Evolutionary conservation across 2,888 invertebrate genomes (phyloP).

Genomic region (Ellobium chinense): DNA sequence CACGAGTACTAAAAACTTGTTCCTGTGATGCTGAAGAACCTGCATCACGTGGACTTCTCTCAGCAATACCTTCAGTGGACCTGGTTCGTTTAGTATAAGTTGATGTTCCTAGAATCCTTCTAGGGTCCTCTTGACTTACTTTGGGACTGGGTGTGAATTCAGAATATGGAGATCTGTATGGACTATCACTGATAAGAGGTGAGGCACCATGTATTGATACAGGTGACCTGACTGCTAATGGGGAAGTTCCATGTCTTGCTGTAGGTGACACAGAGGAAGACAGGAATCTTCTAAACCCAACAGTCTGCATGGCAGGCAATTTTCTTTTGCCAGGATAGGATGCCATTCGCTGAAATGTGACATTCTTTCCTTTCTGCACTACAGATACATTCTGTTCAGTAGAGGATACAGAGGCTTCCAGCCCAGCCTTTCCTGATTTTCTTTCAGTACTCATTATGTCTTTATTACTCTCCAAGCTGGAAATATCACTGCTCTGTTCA

Average conservation of each 20-base stretch:
- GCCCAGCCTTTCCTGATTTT: too few relatives aligned
- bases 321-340: conserved; percentile 28
- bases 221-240: neutral
- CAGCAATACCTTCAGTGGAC: too few relatives aligned
- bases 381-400: neutral
- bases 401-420: neutral
- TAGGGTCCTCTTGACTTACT: neutral
- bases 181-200: conserved; percentile 16
- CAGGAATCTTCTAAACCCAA: neutral
- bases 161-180: conserved; percentile 30
- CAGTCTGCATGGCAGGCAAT: neutral
- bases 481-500: neutral
- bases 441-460: neutral
- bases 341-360: neutral
- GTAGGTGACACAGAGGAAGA: neutral
- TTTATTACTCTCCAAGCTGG: neutral
- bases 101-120: neutral
- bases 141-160: neutral
- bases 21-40: neutral
- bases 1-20: neutral
- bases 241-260: neutral
- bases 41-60: neutral
- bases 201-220: neutral
- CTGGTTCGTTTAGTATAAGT: neutral
- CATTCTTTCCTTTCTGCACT: neutral